Conservation (phyloP, 2,888 invertebrate genomes). For the Melipona beecheii region DNA sequence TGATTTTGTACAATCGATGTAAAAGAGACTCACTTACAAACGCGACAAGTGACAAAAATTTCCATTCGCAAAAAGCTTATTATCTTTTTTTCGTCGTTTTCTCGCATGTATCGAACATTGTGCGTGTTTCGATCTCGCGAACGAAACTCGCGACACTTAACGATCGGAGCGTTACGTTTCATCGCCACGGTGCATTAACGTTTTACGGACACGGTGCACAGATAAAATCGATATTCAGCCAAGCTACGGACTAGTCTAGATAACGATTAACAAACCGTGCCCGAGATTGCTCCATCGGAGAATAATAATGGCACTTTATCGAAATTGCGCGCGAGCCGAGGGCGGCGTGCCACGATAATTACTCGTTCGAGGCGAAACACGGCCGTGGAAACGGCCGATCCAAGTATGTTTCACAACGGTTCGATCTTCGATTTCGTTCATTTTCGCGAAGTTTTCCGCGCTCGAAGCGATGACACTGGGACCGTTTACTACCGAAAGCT, state of each 20-base stretch:
- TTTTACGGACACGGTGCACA: conserved; percentile 35
- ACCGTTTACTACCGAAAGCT: conserved; percentile 8
- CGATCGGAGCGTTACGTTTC: conserved; percentile 18
- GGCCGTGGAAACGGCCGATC: conserved; percentile 1
- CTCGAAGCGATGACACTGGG: neutral
- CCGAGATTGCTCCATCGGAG: conserved; percentile 44
- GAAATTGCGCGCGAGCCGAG: conserved; percentile 22
- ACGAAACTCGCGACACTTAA: conserved; percentile 1
- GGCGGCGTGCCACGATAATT: conserved; percentile 19
- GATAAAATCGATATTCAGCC: conserved; percentile 47
- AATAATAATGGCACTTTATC: conserved; percentile 19
- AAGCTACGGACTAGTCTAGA: conserved; percentile 48
- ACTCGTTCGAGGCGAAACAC: conserved; percentile 8
- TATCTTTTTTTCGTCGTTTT: no score
- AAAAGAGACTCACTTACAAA: no score
- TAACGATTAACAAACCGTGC: conserved; percentile 49
- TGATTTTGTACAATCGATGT: no score
- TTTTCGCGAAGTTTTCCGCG: neutral
- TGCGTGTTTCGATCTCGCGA: neutral
- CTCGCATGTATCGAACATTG: no score
- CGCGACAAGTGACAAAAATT: no score
- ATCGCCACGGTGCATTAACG: conserved; percentile 42
- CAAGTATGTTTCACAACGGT: conserved; percentile 5
- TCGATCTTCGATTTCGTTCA: neutral
- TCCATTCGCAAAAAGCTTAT: no score